These are phyloP conservation scores for Entomyzon cyanotis DNA, from an alignment of 2,113 vertebrate genomes.

Conservation along the genomic window DNA sequence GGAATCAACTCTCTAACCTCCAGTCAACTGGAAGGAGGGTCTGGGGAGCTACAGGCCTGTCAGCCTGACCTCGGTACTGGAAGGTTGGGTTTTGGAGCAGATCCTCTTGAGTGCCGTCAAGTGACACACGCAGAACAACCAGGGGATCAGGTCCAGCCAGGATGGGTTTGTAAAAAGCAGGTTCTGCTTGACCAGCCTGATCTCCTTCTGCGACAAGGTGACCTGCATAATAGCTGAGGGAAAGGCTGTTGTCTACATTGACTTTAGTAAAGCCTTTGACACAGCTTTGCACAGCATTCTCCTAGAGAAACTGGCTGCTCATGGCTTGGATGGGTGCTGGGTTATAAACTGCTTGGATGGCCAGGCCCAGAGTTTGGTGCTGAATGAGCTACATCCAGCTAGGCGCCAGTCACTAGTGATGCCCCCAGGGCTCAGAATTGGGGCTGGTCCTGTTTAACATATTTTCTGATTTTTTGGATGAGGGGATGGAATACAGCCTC, in stretches of 20 bases:
- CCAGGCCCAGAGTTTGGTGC: not conserved
- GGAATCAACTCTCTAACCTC: not conserved
- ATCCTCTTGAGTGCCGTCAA: not conserved
- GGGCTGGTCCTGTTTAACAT: not conserved
- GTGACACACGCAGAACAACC: not conserved
- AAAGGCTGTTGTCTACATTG: not conserved
- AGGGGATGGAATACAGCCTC: not conserved
- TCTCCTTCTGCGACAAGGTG: not conserved
- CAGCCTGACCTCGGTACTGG: fast-evolving
- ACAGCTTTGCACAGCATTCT: not conserved
- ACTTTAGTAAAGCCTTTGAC: not conserved
- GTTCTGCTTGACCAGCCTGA: not conserved
- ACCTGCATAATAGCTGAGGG: not conserved
- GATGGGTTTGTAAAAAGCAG: not conserved
- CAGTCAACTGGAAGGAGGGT: not conserved
- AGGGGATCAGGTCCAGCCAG: not conserved
- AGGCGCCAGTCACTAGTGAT: not conserved
- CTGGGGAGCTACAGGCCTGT: not conserved
- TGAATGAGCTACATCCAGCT: not conserved
- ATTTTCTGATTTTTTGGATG: not conserved
- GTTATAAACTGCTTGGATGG: not conserved
- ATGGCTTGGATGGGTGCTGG: not conserved
- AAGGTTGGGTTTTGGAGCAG: not conserved
- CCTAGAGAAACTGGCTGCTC: not conserved
- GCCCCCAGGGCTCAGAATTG: not conserved